Evolutionary conservation across 1,140 invertebrate genomes (phyloP), one percentile per base, ranked within the genome.

Genomic region (Diabrotica virgifera): DNA sequence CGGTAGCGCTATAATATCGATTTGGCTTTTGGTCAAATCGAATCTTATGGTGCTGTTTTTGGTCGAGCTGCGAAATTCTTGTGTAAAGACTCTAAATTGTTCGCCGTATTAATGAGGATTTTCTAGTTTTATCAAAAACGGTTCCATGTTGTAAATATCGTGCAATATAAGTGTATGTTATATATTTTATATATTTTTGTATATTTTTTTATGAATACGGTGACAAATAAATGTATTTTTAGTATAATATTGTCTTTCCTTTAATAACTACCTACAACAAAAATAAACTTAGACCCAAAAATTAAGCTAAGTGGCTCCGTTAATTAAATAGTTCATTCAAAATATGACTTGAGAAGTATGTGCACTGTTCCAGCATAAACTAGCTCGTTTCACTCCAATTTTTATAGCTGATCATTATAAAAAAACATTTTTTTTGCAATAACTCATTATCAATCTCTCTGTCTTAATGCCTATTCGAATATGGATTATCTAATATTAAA

Each of bases 181-280:
- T 65, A 64, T 70, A 70, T 66, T 66, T 69, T 69, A 57, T 66
- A 66, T 64, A 57, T 66, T 66, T 68, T 61, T 68, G 58, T 65
- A 62, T 70, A 56, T 65, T 70, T 67, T 67, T 64, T 12, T 64
- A 64, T 58, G 63, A 67, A 70, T 70, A 70, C 69, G 69, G 69
- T 70, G 69, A 70, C 69, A 70, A 70, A 70, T 70, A 67, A 70
- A 70, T 67, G 65, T 63, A 67, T 67, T 63, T 59, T 60, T 58
- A 54, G 53, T 14, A 36, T 55, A 55, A 8, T 24, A 14, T 55
- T 13, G 11, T 24, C 24, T 24, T 24, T 24, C 4, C 24, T 24
- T 24, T 24, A 24, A 24, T 24, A 24, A 24, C 24, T 24, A 4
- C 24, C 24, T 24, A 4, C 24, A 24, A 24, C 4, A 4, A 24